These are phyloP conservation scores for Paradoxurus hermaphroditus DNA, from an alignment of 2,113 vertebrate species.

Conservation along the genomic window DNA sequence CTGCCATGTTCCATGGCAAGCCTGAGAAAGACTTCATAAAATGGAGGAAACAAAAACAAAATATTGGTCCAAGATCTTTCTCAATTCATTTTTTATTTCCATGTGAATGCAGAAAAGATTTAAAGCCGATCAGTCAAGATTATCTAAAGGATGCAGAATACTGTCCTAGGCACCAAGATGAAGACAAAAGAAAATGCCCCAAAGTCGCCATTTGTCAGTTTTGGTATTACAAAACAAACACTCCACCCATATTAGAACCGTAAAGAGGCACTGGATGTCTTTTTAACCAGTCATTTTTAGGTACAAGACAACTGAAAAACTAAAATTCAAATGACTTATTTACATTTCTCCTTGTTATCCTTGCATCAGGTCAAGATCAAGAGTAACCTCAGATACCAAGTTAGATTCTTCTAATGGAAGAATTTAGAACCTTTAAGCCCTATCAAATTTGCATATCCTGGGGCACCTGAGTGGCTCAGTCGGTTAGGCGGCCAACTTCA, in stretches of 20 bases:
- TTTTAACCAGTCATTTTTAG: neutral
- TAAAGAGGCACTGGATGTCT: neutral
- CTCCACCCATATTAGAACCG: neutral
- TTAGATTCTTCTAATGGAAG: neutral
- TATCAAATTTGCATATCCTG: neutral
- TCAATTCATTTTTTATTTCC: neutral
- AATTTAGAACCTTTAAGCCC: fast-evolving
- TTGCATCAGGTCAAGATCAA: neutral
- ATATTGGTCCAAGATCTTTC: slow-evolving; percentile 43
- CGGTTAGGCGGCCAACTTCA: no score
- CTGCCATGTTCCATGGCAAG: neutral
- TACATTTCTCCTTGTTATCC: neutral
- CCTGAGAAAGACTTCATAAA: neutral
- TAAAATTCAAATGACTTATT: neutral
- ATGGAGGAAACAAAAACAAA: slow-evolving; percentile 66
- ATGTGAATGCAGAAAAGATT: neutral
- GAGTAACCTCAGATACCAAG: neutral
- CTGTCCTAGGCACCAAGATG: neutral
- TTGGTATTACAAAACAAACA: neutral
- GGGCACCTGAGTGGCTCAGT: no score
- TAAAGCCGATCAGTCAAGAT: neutral
- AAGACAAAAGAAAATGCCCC: neutral
- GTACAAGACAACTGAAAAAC: neutral
- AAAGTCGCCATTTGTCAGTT: neutral
- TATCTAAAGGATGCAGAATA: neutral